Conservation (phyloP, 2,113 vertebrate species). For the Dromaius novaehollandiae region DNA sequence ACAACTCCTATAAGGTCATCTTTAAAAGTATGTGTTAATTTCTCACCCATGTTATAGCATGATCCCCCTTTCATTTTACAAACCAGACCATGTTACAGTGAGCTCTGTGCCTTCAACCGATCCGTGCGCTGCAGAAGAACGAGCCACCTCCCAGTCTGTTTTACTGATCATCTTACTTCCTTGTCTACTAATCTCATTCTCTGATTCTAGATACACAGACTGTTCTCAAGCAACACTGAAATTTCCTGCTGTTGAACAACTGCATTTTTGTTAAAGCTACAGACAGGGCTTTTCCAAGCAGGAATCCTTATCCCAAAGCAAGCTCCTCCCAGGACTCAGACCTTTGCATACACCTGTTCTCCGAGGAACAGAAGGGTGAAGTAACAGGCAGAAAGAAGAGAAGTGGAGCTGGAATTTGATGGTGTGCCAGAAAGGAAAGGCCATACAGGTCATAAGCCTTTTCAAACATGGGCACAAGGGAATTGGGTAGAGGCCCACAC, state of each 20-base stretch:
- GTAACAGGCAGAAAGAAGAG: neutral
- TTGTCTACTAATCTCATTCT: neutral
- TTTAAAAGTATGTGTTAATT: neutral
- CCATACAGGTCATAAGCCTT: neutral
- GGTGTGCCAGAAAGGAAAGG: neutral
- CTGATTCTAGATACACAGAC: neutral
- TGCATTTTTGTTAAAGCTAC: neutral
- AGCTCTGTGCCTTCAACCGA: neutral
- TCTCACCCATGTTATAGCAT: neutral
- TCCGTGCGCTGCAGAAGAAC: neutral
- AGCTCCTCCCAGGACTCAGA: neutral
- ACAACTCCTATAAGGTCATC: neutral
- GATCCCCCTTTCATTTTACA: neutral
- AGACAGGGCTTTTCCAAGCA: neutral
- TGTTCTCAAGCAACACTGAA: neutral
- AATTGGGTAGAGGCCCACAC: neutral
- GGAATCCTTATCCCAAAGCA: neutral
- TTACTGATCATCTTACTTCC: neutral
- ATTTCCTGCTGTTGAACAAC: neutral
- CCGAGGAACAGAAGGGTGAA: neutral
- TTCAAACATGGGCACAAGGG: neutral
- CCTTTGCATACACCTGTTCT: neutral
- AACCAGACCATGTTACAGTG: neutral
- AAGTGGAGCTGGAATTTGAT: neutral
- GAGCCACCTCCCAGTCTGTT: neutral